Evolutionary conservation across 2,888 invertebrate species (phyloP).

Genomic region (Mimachlamys varia): DNA sequence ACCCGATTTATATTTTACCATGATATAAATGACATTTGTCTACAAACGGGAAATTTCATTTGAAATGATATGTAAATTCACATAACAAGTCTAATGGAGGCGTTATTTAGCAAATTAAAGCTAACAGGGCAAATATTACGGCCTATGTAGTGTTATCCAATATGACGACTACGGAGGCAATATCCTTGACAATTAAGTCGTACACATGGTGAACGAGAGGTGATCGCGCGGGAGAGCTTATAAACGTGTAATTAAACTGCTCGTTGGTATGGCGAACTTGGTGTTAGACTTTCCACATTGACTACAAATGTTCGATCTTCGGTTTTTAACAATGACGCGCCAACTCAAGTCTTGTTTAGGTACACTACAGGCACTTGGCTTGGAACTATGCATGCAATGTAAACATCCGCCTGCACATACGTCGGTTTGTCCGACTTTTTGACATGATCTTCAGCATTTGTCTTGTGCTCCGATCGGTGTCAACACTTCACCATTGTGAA

Average conservation of each 20-base stretch:
- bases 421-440: background rate
- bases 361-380: background rate
- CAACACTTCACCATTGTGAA: background rate
- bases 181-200: conserved; percentile 16
- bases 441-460: background rate
- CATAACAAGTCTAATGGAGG: background rate
- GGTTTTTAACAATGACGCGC: background rate
- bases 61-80: background rate
- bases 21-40: background rate
- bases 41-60: background rate
- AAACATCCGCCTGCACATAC: background rate
- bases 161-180: conserved; percentile 5
- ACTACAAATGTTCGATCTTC: conserved; percentile 31
- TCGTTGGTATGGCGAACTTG: background rate
- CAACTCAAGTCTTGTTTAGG: conserved; percentile 5
- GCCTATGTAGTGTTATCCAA: background rate
- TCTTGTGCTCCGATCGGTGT: background rate
- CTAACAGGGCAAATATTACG: background rate
- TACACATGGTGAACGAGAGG: background rate
- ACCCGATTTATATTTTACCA: background rate
- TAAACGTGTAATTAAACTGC: conserved; percentile 25
- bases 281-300: conserved; percentile 9
- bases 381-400: background rate
- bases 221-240: conserved; percentile 20
- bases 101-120: background rate